These are phyloP conservation scores for Cheirogaleus major DNA, from an alignment of 2,797 vertebrate species.

Conservation along the genomic window DNA sequence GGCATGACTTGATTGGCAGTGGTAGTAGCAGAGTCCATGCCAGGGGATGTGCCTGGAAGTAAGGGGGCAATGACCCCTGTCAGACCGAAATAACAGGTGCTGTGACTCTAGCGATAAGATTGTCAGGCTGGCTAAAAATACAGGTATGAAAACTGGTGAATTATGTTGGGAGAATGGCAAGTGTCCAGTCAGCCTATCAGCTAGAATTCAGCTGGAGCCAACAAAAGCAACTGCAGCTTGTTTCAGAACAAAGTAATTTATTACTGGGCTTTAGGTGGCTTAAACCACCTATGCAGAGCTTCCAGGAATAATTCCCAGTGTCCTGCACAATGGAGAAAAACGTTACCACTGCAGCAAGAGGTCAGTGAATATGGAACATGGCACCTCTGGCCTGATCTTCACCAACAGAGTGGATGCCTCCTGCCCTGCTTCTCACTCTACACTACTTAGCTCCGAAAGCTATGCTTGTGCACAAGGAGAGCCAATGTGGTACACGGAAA, in stretches of 20 bases:
- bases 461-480: neutral
- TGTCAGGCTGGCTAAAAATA: neutral
- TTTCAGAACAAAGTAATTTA: constrained; percentile 10
- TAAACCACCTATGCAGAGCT: neutral
- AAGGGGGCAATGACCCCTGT: neutral
- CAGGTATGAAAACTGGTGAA: neutral
- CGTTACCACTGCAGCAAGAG: neutral
- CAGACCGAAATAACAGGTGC: neutral
- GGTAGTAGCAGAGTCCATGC: neutral
- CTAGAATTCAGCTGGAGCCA: neutral
- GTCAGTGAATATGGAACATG: neutral
- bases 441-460: neutral
- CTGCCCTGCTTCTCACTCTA: neutral
- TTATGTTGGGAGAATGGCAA: neutral
- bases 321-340: neutral
- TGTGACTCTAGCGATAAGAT: neutral
- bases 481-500: neutral
- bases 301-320: neutral
- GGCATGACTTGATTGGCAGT: neutral
- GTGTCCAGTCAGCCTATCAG: neutral
- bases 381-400: neutral
- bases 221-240: constrained; percentile 22
- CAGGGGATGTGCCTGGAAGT: neutral
- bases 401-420: neutral
- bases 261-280: neutral